These are phyloP conservation scores for Pachyseris speciosa DNA, from an alignment of 64 coral and sea anemone species.

Conservation along the genomic window DNA sequence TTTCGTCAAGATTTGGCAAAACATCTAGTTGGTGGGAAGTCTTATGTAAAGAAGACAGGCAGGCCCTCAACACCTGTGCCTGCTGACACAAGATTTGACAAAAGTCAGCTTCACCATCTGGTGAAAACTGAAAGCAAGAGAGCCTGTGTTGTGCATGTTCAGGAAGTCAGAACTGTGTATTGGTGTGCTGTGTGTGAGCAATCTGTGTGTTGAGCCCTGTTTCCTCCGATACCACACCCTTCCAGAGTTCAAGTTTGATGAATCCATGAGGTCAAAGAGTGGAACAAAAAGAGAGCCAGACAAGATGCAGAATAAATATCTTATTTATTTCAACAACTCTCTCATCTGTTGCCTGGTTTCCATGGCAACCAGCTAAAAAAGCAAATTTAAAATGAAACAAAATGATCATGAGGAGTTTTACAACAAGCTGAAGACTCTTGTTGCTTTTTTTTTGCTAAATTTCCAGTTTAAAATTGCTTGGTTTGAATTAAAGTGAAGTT, in stretches of 20 bases:
- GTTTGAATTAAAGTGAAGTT: too few relatives aligned
- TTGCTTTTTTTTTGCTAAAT: too few relatives aligned
- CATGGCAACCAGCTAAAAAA: too few relatives aligned
- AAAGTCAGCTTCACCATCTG: constrained; percentile 12
- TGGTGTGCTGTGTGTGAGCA: neutral
- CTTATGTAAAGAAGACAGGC: neutral
- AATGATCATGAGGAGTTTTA: too few relatives aligned
- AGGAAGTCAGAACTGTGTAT: neutral
- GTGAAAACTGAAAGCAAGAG: constrained; percentile 12
- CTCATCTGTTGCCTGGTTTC: too few relatives aligned
- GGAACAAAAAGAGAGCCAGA: too few relatives aligned
- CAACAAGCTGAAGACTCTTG: too few relatives aligned
- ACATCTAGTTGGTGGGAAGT: constrained; percentile 18
- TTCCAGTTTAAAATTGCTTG: too few relatives aligned
- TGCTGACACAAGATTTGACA: neutral
- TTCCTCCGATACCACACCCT: constrained; percentile 4
- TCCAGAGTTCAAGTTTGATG: neutral
- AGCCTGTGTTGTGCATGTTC: constrained; percentile 49
- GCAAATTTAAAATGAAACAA: too few relatives aligned
- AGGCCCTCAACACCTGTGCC: neutral
- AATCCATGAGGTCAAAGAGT: neutral
- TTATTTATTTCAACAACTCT: too few relatives aligned
- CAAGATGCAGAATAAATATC: too few relatives aligned
- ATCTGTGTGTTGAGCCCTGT: neutral
- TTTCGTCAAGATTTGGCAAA: neutral